phyloP scores from a whole-genome alignment of 1,140 invertebrate species.

The Chironomus tepperi region DNA sequence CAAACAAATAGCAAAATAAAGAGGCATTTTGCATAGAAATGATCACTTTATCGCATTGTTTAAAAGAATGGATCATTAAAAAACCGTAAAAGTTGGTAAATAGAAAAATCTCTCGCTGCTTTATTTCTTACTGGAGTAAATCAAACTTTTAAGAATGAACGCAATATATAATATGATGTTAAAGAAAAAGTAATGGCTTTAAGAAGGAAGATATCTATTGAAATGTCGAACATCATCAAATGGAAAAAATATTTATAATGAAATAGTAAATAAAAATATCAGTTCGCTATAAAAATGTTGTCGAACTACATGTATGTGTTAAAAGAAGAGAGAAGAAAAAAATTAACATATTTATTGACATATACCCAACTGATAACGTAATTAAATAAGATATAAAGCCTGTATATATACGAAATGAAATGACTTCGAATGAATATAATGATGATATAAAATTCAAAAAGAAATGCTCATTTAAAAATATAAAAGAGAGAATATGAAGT shows the following conservation, averaged over 20 bases:
- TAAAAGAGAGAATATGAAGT: not conserved
- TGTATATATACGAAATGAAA: not conserved
- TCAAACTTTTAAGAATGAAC: not conserved
- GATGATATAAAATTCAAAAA: conserved; percentile 22
- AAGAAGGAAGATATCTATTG: not conserved
- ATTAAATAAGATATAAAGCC: conserved; percentile 17
- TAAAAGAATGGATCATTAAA: conserved; percentile 9
- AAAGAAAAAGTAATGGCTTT: too few species aligned
- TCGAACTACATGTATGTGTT: too few species aligned
- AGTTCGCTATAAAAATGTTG: too few species aligned
- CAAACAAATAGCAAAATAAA: too few species aligned
- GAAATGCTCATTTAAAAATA: conserved; percentile 2
- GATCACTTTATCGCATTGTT: not conserved
- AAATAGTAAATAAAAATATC: not conserved
- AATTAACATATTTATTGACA: conserved; percentile 16
- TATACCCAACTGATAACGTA: conserved; percentile 19
- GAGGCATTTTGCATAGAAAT: not conserved
- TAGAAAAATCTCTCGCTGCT: not conserved
- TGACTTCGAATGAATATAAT: not conserved
- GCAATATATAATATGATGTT: too few species aligned
- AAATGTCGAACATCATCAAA: not conserved
- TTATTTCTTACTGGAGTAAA: not conserved
- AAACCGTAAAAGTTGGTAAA: not conserved
- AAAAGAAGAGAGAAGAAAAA: not conserved
- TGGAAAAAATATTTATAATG: not conserved